Base-by-base conservation (phyloP, 2,888 invertebrate genomes). In the Pachydiplax longipennis region DNA sequence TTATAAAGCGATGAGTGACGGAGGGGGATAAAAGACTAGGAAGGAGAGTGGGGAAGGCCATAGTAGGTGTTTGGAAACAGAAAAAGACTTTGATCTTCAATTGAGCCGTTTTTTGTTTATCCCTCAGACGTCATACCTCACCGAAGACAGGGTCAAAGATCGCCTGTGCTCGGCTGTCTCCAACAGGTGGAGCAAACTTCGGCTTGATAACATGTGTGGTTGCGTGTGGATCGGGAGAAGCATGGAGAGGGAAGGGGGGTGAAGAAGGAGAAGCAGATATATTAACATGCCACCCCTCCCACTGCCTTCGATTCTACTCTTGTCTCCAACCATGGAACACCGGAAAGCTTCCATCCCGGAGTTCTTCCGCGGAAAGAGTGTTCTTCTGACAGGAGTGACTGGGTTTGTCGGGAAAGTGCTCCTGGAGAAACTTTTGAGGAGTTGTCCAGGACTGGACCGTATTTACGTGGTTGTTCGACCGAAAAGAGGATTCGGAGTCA, bases 391-490 rank as follows among this genome's bases (percentile, higher is more conserved):
- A 3, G 91, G 91, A 35, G 91, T 81, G 12, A 91, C 91, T 2
- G 91, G 91, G 18, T 91, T 91, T 81, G 83, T 91, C n/a, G 91
- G 91, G 10, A 91, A 83, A 83, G 91, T 91, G 10, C 83, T 91
- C 48, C 83, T 91, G 83, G 91, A 91, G 91, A 91, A 91, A 35
- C 83, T 91, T 0, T 48, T 91, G 10, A 65, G 91, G 15, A 83
- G 91, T 61, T 91, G 91, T 25, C 83, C 91, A 10, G 91, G 65
- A 13, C 22, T 91, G 48, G 80, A 80, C n/a, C 61, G 82, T 25
- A 91, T 90, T 44, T 91, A 91, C 83, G 81, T 91, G 44, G 40
- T 53, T 35, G 81, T 81, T 40, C n/a, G 80, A n/a, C 65, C 90
- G 40, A 87, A 83, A 44, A 61, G 53, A 40, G 81, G 87, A 22